These are phyloP conservation scores for Gryllus bimaculatus DNA, from an alignment of 1,140 invertebrate species.

Conservation along the genomic window DNA sequence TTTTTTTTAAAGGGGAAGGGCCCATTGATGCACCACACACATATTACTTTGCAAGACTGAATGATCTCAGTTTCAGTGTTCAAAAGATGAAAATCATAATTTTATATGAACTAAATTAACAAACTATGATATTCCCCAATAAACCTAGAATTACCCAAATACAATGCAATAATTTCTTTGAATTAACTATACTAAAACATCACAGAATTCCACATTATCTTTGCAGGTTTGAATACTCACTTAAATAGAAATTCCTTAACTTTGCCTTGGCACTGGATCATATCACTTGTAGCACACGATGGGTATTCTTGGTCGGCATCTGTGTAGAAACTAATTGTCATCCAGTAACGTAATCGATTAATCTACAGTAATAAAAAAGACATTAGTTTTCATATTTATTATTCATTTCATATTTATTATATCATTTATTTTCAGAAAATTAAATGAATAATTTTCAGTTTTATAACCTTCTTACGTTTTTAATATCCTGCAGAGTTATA, in stretches of 20 bases:
- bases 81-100: no score
- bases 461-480: conserved; percentile 35
- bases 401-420: conserved; percentile 6
- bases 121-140: no score
- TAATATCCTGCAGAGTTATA: conserved; percentile 53
- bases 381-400: neutral
- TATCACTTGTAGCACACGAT: conserved; percentile 18
- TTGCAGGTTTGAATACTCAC: conserved; percentile 15
- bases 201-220: no score
- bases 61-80: no score
- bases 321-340: conserved; percentile 42
- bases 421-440: neutral
- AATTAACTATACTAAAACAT: no score
- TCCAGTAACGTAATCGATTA: conserved; percentile 49
- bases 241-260: conserved; percentile 25
- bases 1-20: no score
- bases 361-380: conserved; percentile 34
- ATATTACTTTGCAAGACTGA: no score
- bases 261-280: conserved; percentile 22
- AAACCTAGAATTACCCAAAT: no score
- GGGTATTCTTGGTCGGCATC: conserved; percentile 33
- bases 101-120: no score
- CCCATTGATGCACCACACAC: no score
- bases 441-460: neutral
- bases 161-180: no score